These are phyloP conservation scores for Cataglyphis altisquamis DNA, from an alignment of 2,888 invertebrate species.

Conservation along the genomic window DNA sequence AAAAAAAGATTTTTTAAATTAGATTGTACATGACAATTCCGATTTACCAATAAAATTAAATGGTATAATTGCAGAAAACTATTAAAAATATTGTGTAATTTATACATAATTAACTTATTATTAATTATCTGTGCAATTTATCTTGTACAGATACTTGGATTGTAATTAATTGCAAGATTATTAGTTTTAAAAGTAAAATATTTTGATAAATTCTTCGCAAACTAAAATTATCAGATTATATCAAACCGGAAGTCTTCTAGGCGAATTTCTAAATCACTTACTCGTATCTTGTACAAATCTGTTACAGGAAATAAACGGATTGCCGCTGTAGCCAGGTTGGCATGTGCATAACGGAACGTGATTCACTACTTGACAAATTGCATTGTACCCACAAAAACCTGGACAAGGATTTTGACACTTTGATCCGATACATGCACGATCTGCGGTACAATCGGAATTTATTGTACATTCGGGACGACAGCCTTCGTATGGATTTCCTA, in stretches of 20 bases:
- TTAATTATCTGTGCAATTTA: neutral
- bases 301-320: slow-evolving; percentile 91
- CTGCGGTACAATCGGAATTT: slow-evolving; percentile 90
- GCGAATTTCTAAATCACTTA: slow-evolving; percentile 82
- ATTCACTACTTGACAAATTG: slow-evolving; percentile 91
- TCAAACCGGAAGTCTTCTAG: neutral
- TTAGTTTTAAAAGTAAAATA: neutral
- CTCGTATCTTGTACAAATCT: slow-evolving; percentile 81
- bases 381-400: slow-evolving; percentile 92
- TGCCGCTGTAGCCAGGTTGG: slow-evolving; percentile 89
- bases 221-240: slow-evolving; percentile 6
- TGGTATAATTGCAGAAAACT: neutral
- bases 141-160: neutral
- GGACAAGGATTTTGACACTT: slow-evolving; percentile 92
- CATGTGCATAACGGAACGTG: slow-evolving; percentile 93
- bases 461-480: slow-evolving; percentile 91
- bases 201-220: neutral
- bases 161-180: neutral
- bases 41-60: neutral
- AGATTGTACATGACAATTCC: neutral
- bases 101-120: slow-evolving; percentile 77
- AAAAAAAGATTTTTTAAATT: slow-evolving; percentile 58
- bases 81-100: neutral
- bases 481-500: slow-evolving; percentile 89
- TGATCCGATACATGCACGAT: slow-evolving; percentile 90